Conservation (phyloP, 2,113 vertebrate species). For the Toxotes jaculatrix region DNA sequence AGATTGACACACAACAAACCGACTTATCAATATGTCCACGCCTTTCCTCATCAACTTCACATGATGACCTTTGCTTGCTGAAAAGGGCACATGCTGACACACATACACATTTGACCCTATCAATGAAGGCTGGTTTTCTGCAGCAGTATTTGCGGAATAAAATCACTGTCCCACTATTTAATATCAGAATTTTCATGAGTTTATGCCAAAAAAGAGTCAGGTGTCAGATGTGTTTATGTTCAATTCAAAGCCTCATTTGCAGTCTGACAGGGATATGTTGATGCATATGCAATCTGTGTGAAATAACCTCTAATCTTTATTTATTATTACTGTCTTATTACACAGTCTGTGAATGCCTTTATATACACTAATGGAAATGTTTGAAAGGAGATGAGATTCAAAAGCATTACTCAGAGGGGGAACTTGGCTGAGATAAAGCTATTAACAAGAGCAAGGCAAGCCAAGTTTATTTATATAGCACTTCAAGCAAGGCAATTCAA, state of each 20-base stretch:
- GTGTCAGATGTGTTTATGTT: background rate
- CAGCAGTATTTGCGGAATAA: background rate
- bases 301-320: background rate
- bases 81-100: slow-evolving; percentile 8
- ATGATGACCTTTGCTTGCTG: background rate
- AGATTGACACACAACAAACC: background rate
- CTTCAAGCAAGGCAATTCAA: background rate
- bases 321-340: background rate
- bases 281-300: background rate
- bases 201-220: background rate
- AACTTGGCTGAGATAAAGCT: background rate
- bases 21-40: slow-evolving; percentile 19
- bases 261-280: background rate
- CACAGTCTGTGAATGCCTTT: background rate
- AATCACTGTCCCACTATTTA: background rate
- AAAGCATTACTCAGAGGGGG: background rate
- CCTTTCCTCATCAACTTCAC: slow-evolving; percentile 14
- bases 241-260: background rate
- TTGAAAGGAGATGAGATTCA: too few species aligned
- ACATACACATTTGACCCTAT: background rate
- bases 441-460: background rate
- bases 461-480: background rate
- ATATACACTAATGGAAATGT: too few species aligned
- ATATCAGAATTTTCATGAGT: background rate
- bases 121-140: background rate